These are phyloP conservation scores for Halocynthia roretzi DNA, from an alignment of 23 tunicate genomes.

Conservation along the genomic window DNA sequence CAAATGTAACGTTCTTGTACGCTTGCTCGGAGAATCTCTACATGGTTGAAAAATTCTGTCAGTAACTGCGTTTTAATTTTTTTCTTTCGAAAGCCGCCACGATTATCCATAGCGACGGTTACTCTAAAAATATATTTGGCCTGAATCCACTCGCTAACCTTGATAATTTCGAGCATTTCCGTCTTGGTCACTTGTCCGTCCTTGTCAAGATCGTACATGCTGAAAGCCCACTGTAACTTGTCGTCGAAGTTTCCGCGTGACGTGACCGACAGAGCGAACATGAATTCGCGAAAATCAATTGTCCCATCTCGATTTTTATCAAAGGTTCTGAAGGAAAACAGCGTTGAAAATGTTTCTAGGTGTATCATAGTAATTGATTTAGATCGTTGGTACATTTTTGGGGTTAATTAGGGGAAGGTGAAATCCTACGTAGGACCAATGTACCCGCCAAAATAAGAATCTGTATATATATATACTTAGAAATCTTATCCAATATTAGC, in stretches of 20 bases:
- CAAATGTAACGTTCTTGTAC: too few species aligned
- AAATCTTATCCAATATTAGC: too few species aligned
- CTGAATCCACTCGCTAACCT: constrained; percentile 15
- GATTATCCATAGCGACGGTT: too few species aligned
- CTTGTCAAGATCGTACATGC: constrained; percentile 84
- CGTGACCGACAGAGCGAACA: constrained; percentile 83
- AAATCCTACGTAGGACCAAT: background rate
- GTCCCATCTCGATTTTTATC: constrained; percentile 81
- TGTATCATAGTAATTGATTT: background rate
- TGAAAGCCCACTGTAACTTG: constrained; percentile 79
- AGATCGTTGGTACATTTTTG: background rate
- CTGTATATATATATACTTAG: too few species aligned
- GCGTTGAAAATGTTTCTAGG: background rate
- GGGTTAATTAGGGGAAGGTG: background rate
- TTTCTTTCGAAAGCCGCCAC: too few species aligned
- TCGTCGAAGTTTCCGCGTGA: constrained; percentile 82
- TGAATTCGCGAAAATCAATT: constrained; percentile 90
- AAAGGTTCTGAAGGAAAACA: constrained; percentile 54
- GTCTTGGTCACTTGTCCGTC: constrained; percentile 71
- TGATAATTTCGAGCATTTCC: constrained; percentile 83
- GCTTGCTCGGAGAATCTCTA: too few species aligned
- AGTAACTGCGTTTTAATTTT: too few species aligned
- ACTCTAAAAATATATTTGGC: too few species aligned
- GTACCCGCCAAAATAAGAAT: background rate
- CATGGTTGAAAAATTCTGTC: too few species aligned